Evolutionary conservation across 2,113 vertebrate genomes (phyloP).

Genomic region (Origma solitaria): DNA sequence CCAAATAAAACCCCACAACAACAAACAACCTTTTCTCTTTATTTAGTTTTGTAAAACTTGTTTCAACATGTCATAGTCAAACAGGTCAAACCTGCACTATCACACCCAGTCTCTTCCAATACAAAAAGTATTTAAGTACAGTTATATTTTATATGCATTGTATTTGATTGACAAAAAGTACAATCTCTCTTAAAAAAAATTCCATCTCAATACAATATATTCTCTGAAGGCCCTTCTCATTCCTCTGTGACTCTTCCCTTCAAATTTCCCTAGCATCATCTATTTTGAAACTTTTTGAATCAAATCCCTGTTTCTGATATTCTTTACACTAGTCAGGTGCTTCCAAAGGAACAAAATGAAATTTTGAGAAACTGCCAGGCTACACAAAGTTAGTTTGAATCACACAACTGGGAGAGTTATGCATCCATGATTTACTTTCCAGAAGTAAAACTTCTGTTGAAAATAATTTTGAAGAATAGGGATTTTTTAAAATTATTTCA

Average conservation of each 20-base stretch:
- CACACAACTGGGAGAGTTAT: neutral
- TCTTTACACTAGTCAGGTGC: neutral
- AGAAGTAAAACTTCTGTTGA: neutral
- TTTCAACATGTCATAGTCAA: neutral
- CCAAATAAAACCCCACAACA: neutral
- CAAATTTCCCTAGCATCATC: neutral
- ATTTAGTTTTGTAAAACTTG: neutral
- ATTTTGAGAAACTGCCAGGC: neutral
- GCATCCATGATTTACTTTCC: neutral
- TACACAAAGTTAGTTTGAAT: neutral
- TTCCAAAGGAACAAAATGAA: neutral
- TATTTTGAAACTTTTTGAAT: neutral
- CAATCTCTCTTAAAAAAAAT: neutral
- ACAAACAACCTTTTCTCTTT: neutral
- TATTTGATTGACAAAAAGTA: neutral
- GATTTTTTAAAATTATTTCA: neutral
- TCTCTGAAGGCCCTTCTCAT: neutral
- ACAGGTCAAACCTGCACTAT: neutral
- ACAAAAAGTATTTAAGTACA: neutral
- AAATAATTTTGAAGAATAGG: neutral
- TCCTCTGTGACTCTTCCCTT: neutral
- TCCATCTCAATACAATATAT: neutral
- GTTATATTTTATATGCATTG: neutral
- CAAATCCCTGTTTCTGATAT: neutral
- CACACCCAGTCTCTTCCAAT: neutral